phyloP scores from a whole-genome alignment of 2,888 invertebrate genomes.

The Spisula subtruncata region DNA sequence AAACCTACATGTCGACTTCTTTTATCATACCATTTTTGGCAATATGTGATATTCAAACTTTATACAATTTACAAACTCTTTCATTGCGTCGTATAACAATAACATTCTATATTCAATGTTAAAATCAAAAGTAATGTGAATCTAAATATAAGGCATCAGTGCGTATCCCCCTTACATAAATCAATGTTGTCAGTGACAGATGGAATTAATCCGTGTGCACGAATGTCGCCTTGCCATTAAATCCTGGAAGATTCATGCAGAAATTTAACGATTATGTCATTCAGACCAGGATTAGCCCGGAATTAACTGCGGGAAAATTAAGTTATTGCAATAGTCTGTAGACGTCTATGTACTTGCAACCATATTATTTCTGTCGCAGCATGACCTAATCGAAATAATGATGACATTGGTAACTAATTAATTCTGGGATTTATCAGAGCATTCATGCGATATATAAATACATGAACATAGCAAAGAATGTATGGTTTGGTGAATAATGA shows the following conservation, averaged over 20 bases:
- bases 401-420: neutral
- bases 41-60: too few relatives aligned
- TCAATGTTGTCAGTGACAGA: neutral
- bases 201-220: neutral
- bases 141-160: too few relatives aligned
- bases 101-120: too few relatives aligned
- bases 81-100: too few relatives aligned
- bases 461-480: neutral
- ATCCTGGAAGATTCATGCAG: neutral
- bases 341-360: neutral
- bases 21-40: too few relatives aligned
- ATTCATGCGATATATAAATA: neutral
- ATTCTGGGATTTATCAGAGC: neutral
- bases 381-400: neutral
- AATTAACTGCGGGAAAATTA: constrained; percentile 1
- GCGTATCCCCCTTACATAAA: neutral
- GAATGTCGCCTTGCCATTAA: neutral
- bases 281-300: neutral
- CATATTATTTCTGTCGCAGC: neutral
- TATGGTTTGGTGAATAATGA: neutral
- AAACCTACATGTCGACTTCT: too few relatives aligned
- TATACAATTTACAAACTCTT: too few relatives aligned
- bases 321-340: neutral
- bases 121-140: too few relatives aligned
- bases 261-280: neutral